Evolutionary conservation across 1,140 invertebrate genomes (phyloP).

Genomic region (Orius insidiosus): DNA sequence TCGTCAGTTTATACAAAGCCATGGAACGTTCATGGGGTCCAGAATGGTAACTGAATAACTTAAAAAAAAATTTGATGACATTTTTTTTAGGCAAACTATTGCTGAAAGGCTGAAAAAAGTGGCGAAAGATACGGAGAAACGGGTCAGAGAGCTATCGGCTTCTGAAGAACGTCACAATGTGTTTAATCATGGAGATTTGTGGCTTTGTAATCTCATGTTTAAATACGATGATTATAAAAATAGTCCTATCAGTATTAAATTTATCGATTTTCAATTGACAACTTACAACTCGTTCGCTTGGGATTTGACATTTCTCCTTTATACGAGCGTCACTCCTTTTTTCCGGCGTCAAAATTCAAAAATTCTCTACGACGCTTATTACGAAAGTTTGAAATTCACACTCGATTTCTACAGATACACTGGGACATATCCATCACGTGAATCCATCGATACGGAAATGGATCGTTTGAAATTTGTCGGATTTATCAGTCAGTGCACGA

Average conservation of each 20-base stretch:
- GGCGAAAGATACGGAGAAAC: no score
- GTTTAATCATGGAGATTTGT: constrained; percentile 32
- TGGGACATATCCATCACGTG: background rate
- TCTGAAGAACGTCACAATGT: constrained; percentile 18
- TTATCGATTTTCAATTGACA: constrained; percentile 12
- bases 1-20: no score
- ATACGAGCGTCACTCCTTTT: background rate
- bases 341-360: no score
- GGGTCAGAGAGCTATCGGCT: no score
- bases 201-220: constrained; percentile 35
- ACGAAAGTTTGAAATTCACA: no score
- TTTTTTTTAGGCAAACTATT: no score
- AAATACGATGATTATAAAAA: background rate
- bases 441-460: background rate
- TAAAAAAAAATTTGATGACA: no score
- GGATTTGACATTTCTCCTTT: constrained; percentile 5
- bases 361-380: no score
- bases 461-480: background rate
- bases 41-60: no score
- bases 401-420: background rate
- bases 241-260: constrained; percentile 6
- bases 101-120: no score
- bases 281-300: constrained; percentile 7
- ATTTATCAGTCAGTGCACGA: background rate
- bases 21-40: no score